Evolutionary conservation across 1,140 invertebrate genomes (phyloP).

Genomic region (Neodiprion virginianus): DNA sequence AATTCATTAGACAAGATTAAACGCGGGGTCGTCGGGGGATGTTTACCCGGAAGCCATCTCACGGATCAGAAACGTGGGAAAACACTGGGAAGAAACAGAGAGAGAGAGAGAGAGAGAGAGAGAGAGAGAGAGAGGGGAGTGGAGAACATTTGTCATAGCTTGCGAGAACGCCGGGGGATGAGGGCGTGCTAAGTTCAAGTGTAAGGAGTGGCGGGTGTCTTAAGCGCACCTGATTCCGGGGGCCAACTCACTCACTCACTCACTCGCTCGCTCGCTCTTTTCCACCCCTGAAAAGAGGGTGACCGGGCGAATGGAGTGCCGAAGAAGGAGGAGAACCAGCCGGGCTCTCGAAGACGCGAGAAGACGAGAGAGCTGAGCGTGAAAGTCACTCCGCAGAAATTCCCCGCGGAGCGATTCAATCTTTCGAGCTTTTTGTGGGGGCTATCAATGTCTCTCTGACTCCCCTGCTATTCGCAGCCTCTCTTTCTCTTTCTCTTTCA

Average conservation of each 20-base stretch:
- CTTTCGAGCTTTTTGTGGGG: constrained; percentile 34
- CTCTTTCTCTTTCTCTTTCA: too few species aligned
- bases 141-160: background rate
- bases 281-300: background rate
- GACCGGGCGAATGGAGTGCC: background rate
- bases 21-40: background rate
- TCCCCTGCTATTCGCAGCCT: background rate
- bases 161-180: background rate
- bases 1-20: too few species aligned
- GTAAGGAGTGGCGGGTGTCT: background rate
- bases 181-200: background rate
- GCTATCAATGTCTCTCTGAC: constrained; percentile 33
- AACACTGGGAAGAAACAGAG: background rate
- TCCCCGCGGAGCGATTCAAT: constrained; percentile 46
- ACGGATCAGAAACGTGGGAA: background rate
- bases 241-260: background rate
- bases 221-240: constrained; percentile 1
- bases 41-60: background rate
- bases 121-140: background rate
- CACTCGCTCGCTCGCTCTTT: too few species aligned
- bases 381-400: constrained; percentile 8
- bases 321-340: background rate
- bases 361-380: background rate
- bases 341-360: too few species aligned
- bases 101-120: too few species aligned